Evolutionary conservation across 1,140 invertebrate genomes (phyloP).

Genomic region (Mylabris phalerata): DNA sequence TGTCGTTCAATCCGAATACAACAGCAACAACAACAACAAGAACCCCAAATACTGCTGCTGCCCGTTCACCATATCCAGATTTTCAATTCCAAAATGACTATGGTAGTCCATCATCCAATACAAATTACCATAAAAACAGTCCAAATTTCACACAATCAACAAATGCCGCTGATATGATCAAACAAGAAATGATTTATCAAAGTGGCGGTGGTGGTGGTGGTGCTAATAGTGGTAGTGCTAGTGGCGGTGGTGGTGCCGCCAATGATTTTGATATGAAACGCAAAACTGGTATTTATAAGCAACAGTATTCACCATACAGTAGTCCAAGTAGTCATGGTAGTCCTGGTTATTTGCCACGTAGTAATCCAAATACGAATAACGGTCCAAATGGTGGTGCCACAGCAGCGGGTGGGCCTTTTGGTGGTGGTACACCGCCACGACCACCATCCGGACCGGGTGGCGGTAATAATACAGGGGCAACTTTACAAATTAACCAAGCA

Average conservation of each 20-base stretch:
- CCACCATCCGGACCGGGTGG: slow-evolving; percentile 53
- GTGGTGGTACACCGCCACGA: slow-evolving; percentile 52
- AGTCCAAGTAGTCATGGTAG: slow-evolving; percentile 54
- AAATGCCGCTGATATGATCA: slow-evolving; percentile 35
- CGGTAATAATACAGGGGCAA: slow-evolving; percentile 40
- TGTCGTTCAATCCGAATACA: slow-evolving; percentile 38
- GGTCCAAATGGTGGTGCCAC: slow-evolving; percentile 23
- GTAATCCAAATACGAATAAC: slow-evolving; percentile 37
- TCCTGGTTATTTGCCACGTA: slow-evolving; percentile 54
- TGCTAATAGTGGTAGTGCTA: too few species aligned
- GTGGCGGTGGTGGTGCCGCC: background rate
- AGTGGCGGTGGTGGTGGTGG: background rate
- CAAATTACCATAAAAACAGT: slow-evolving; percentile 45
- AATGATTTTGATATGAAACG: slow-evolving; percentile 50
- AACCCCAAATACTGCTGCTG: slow-evolving; percentile 37
- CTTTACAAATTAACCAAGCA: slow-evolving; percentile 75
- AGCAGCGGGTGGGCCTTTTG: slow-evolving; percentile 46
- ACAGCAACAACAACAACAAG: background rate
- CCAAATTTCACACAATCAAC: slow-evolving; percentile 40
- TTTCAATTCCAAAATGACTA: slow-evolving; percentile 47
- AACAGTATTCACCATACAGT: slow-evolving; percentile 63
- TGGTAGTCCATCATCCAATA: slow-evolving; percentile 45
- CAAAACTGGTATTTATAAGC: slow-evolving; percentile 44
- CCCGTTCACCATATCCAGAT: slow-evolving; percentile 47
- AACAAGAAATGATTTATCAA: slow-evolving; percentile 43